Evolutionary conservation across 2,888 invertebrate genomes (phyloP).

Genomic region (Eristalis pertinax): DNA sequence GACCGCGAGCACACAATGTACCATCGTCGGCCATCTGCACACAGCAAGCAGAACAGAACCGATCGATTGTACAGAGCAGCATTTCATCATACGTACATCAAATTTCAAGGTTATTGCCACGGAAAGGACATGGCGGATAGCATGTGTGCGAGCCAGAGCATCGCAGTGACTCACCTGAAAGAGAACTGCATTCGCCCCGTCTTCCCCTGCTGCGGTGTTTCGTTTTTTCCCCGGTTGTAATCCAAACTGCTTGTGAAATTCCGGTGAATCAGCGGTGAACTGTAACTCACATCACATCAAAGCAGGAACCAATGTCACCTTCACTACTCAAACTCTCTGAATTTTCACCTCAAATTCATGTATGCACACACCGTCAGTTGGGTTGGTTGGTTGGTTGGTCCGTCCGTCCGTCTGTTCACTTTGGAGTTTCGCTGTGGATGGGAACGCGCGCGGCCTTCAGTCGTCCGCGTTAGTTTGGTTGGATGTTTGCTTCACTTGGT

Average conservation of each 20-base stretch:
- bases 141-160: background rate
- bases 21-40: background rate
- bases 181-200: constrained; percentile 25
- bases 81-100: background rate
- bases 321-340: constrained; percentile 2
- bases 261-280: constrained; percentile 17
- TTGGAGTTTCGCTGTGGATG: background rate
- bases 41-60: background rate
- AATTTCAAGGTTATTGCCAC: constrained; percentile 1
- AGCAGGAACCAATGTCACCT: constrained; percentile 21
- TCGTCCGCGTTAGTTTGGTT: constrained; percentile 25
- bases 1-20: background rate
- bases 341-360: background rate
- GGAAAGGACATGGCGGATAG: background rate
- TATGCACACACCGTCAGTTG: background rate
- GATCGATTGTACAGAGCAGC: background rate
- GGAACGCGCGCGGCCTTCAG: constrained; percentile 56
- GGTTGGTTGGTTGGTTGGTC: background rate
- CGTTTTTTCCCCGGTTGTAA: background rate
- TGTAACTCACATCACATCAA: background rate
- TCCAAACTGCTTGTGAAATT: constrained; percentile 23
- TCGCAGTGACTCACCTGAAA: constrained; percentile 39
- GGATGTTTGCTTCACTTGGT: constrained; percentile 37
- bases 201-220: background rate
- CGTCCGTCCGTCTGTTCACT: background rate